Evolutionary conservation across 2,888 invertebrate species (phyloP), one percentile per base, ranked within the genome.

Genomic region (Listrodromus nycthemerus): DNA sequence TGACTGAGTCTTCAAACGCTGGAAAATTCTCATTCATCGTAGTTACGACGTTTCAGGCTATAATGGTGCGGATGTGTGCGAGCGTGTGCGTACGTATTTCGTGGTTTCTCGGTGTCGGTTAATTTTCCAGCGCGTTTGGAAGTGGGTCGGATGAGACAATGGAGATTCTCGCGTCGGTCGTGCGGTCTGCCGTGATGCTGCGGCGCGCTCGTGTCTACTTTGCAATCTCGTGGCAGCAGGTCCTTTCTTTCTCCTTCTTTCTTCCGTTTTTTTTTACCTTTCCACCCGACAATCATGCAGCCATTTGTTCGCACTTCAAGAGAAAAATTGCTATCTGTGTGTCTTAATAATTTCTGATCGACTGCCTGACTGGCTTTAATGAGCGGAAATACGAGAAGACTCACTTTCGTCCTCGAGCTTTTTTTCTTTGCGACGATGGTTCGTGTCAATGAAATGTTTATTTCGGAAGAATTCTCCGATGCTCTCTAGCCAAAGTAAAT

Each of bases 131-230:
- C 88, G 87, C 83, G 82, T 85, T 87, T 87, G 87, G 86, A 91
- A 91, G 89, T 90, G 89, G 91, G 89, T 90, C 90, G 90, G 87
- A 1, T 58, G 63, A 89, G 89, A 91, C 91, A 91, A 91, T 91
- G 86, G 87, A 85, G 85, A 77, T 80, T 80, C 83, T 67, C 82
- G 77, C 80, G 80, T 77, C 63, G 76, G 67, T 67, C 76, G 45
- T 30, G 75, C 75, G 50, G 73, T 82, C 61, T 71, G 48, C 67
- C 74, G 69, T 65, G 78, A 65, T 55, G 65, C 71, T 69, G n/a
- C 33, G 55, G 61, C 74, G 63, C 33, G 52, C 45, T 61, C 75
- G 74, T 80, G 80, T 86, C 83, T 80, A 85, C 83, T 87, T 83
- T 84, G 86, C 73, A 81, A 86, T 86, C 86, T 83, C 76, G 80